These are phyloP conservation scores for Microctenopoma lineatum DNA, from an alignment of 2,797 vertebrate genomes.

Conservation along the genomic window DNA sequence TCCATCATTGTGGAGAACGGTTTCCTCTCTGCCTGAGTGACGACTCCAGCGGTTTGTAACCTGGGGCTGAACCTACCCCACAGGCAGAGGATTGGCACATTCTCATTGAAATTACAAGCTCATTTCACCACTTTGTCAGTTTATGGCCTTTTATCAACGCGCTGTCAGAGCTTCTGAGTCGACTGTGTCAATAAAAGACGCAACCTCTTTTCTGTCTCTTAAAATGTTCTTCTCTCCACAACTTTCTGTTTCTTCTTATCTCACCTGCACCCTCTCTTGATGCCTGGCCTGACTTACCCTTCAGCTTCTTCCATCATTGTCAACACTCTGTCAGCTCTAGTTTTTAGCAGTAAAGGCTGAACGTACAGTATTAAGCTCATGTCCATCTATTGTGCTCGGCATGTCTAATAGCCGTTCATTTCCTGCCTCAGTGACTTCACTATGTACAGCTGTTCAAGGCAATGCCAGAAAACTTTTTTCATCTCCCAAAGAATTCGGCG, in stretches of 20 bases:
- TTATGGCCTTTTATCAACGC: constrained; percentile 26
- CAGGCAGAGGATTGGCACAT: constrained; percentile 3
- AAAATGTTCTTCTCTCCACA: background rate
- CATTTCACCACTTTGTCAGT: constrained; percentile 18
- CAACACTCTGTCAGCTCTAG: background rate
- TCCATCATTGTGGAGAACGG: no score
- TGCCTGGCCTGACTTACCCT: constrained; percentile 14
- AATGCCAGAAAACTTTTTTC: constrained; percentile 35
- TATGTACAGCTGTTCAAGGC: constrained; percentile 45
- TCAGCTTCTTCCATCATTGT: constrained; percentile 26
- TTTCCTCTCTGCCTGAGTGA: constrained; percentile 26
- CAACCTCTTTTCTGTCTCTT: background rate
- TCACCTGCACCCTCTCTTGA: constrained; percentile 3
- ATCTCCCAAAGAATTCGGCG: constrained; percentile 2
- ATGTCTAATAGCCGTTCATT: constrained; percentile 31
- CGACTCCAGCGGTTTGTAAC: constrained; percentile 16
- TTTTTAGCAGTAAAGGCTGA: constrained; percentile 12
- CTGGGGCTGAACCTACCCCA: constrained; percentile 40
- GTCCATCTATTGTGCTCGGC: constrained; percentile 19
- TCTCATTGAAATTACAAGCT: constrained; percentile 30
- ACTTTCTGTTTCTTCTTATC: constrained; percentile 9
- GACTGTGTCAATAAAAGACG: constrained; percentile 54
- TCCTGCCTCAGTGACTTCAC: constrained; percentile 46
- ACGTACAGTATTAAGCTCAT: constrained; percentile 27
- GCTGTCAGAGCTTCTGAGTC: constrained; percentile 42